phyloP scores from a whole-genome alignment of 2,113 vertebrate genomes.

The Chaetops frenatus region DNA sequence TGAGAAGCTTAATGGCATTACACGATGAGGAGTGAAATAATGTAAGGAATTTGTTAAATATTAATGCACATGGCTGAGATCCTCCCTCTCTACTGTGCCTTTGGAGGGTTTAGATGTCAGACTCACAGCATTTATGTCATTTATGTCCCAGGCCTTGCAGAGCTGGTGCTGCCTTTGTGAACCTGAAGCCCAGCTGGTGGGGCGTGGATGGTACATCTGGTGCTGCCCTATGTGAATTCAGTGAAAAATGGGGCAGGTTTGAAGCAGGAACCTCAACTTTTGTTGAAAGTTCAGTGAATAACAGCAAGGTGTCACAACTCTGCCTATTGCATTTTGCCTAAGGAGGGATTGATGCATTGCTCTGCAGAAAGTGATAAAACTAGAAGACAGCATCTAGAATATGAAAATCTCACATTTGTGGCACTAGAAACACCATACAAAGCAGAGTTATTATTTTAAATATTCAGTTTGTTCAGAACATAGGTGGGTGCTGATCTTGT shows the following conservation, averaged over 20 bases:
- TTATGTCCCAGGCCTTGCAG: not conserved
- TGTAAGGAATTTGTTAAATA: not conserved
- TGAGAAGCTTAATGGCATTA: not conserved
- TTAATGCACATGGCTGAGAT: fast-evolving
- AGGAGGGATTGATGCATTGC: not conserved
- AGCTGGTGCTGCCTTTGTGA: not conserved
- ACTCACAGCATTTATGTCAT: not conserved
- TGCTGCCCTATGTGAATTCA: not conserved
- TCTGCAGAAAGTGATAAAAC: not conserved
- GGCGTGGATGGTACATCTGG: not conserved
- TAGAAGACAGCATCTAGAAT: not conserved
- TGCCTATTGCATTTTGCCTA: not conserved
- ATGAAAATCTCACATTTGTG: not conserved
- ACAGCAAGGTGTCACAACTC: not conserved
- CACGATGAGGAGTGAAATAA: not conserved
- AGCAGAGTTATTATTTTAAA: not conserved
- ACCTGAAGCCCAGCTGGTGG: not conserved
- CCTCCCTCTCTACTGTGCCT: not conserved
- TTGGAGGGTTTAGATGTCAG: not conserved
- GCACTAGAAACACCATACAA: not conserved
- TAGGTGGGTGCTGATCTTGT: not conserved
- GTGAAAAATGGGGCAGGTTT: not conserved
- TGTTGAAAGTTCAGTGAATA: not conserved
- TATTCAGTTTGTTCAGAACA: not conserved
- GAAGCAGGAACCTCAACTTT: not conserved